Conservation (phyloP, 2,113 vertebrate genomes). For the Rhinoderma darwinii region DNA sequence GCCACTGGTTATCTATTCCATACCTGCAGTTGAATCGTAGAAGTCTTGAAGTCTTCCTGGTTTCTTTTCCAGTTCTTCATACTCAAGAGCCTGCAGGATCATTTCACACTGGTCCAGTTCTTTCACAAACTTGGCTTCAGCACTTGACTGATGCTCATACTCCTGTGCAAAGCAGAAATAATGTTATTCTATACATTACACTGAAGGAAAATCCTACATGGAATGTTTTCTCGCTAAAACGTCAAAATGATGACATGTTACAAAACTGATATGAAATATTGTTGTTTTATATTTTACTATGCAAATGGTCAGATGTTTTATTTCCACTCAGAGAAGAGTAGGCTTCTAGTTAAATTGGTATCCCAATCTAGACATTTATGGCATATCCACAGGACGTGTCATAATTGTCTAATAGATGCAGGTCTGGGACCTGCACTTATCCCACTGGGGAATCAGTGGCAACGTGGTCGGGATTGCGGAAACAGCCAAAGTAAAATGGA, state of each 20-base stretch:
- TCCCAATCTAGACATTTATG: too few relatives aligned
- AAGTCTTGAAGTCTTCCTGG: conserved; percentile 94
- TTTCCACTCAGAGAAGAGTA: not conserved
- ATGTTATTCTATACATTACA: not conserved
- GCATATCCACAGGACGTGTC: too few relatives aligned
- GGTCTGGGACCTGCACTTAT: too few relatives aligned
- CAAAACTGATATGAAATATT: not conserved
- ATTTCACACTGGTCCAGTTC: conserved; percentile 96
- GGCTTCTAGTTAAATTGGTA: not conserved
- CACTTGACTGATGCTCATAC: conserved; percentile 86
- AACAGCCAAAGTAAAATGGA: too few relatives aligned
- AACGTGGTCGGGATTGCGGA: too few relatives aligned
- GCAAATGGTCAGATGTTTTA: too few relatives aligned
- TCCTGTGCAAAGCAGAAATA: conserved; percentile 74
- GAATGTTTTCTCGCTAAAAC: not conserved
- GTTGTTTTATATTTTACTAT: too few relatives aligned
- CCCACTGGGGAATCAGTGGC: too few relatives aligned
- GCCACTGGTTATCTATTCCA: not conserved
- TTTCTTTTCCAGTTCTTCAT: conserved; percentile 85
- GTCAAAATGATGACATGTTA: too few relatives aligned
- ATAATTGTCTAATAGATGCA: too few relatives aligned
- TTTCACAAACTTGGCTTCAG: conserved; percentile 91
- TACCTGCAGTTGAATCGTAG: conserved; percentile 89
- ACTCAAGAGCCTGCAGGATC: conserved; percentile 95
- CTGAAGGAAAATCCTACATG: not conserved